These are phyloP conservation scores for Yponomeuta cagnagella DNA, from an alignment of 2,888 invertebrate species.

Conservation along the genomic window DNA sequence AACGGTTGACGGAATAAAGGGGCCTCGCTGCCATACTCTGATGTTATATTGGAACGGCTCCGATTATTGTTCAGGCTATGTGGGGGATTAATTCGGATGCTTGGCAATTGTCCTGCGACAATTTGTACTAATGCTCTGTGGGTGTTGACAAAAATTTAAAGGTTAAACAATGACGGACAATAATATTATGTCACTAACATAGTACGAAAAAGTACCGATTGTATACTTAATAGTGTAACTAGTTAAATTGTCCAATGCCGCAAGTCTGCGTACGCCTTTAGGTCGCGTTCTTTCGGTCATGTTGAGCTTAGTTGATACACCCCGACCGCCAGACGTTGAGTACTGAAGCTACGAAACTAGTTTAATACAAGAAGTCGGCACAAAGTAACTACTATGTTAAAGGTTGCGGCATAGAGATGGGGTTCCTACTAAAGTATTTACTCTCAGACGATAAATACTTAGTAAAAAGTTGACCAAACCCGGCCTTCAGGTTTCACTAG, in stretches of 20 bases:
- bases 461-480: too few relatives aligned
- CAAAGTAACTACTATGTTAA: too few relatives aligned
- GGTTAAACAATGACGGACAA: too few relatives aligned
- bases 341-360: conserved; percentile 8
- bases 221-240: too few relatives aligned
- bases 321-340: conserved; percentile 42
- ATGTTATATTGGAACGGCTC: neutral
- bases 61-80: neutral
- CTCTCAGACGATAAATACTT: too few relatives aligned
- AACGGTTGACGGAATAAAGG: neutral
- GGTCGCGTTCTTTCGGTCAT: conserved; percentile 40
- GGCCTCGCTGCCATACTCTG: neutral
- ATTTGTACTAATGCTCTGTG: neutral
- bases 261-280: neutral
- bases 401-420: too few relatives aligned
- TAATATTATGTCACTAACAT: too few relatives aligned
- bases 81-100: neutral
- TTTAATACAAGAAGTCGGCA: neutral
- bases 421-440: too few relatives aligned
- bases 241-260: neutral
- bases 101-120: neutral
- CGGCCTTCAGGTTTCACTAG: too few relatives aligned
- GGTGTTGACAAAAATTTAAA: neutral
- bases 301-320: conserved; percentile 26
- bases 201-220: too few relatives aligned